Evolutionary conservation across 2,888 invertebrate genomes (phyloP), one percentile per base, ranked within the genome.

Genomic region (Sphaerophoria rueppellii): DNA sequence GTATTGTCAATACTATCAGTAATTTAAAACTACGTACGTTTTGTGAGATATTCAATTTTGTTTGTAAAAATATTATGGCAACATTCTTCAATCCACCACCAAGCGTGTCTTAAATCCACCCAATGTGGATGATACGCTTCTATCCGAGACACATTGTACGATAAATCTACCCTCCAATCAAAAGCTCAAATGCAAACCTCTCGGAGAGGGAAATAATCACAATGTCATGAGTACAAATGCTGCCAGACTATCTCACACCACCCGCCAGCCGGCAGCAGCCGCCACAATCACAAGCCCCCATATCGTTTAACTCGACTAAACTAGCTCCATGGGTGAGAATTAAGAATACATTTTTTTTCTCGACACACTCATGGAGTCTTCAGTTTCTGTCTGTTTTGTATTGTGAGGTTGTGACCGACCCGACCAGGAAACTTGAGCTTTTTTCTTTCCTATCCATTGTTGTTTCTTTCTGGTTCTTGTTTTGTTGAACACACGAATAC

Each of bases 341-440:
- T 50, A 34, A 14, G 46, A 65, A 52, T 67, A 50, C 40, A 60
- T 34, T 74, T 60, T 52, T 14, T 54, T 73, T 48, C 54, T 70
- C 67, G 71, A 76, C 60, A 76, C 65, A 58, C 60, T 43, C 34
- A n/a, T 46, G 32, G 61, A 65, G 50, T 50, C 50, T 65, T 50
- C 50, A 24, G 11, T 40, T 24, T 58, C 24, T 61, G 65, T 6
- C 54, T 46, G 14, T 58, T 14, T 60, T 61, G 43, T 73, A 0
- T 9, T 43, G 9, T 43, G 9, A 12, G 9, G 43, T 43, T 43
- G 6, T 43, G 43, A 43, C 12, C 12, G 24, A 43, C 12, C 6
- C 6, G 70, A 72, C 77, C 77, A 50, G 69, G 72, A 46, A 77
- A 73, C 70, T 52, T 69, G 76, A 85, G 85, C 85, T 85, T 85